Base-by-base conservation (phyloP, 2,113 vertebrate species). In the Toxostoma redivivum region DNA sequence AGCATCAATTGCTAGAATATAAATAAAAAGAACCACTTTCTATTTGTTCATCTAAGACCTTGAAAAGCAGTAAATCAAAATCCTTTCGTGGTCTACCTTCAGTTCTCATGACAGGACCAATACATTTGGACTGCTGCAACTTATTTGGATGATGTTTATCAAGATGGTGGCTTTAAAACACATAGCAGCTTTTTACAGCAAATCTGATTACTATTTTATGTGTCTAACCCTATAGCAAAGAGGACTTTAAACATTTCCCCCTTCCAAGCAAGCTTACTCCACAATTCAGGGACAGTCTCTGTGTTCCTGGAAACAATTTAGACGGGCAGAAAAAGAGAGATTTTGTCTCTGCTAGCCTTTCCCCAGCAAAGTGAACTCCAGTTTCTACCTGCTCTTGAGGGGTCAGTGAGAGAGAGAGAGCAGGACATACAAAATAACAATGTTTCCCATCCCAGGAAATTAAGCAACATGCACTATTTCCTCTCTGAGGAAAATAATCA, bases 61-160 rank as follows among this genome's bases (percentile, higher is more conserved):
- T 97, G 95, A 95, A 95, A 97, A 95, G 77, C 81, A 96, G 94
- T 97, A 97, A 97, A 97, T 97, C 95, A 97, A 96, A 95, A 91
- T 91, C 71, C 61, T 94, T 96, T 95, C 76, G 73, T 95, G 72
- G 62, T 88, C 76, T 94, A 82, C 91, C 62, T 94, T 97, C 95
- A 96, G 67, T 91, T 97, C 95, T 89, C 79, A 90, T 95, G 96
- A 88, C 81, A 93, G 81, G 56, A 86, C 90, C 92, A 96, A 97
- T 96, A 96, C 94, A 86, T 97, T 95, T 97, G 84, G 61, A 82
- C 88, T 96, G 89, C 90, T 95, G 83, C 67, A 94, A 90, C 90
- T 92, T 94, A 93, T 96, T 96, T 96, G 86, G 86, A 97, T 94
- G 78, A 92, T 76, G 54, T 94, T 97, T 96, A 91, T 96, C 90